phyloP scores from a whole-genome alignment of 2,888 invertebrate genomes.

The Standfussiana lucernea region DNA sequence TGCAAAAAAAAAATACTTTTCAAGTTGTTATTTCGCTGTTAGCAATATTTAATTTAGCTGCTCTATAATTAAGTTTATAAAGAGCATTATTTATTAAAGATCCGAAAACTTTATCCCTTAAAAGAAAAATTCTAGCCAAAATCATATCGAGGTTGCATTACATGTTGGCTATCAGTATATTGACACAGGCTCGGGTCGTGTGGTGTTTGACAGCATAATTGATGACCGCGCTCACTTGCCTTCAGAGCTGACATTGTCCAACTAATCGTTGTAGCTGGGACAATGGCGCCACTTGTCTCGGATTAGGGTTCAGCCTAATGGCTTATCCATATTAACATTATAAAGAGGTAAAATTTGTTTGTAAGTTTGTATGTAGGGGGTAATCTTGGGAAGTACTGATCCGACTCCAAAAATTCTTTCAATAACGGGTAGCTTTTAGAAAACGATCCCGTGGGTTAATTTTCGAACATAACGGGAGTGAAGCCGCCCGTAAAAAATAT shows the following conservation, averaged over 20 bases:
- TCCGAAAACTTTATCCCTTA: background rate
- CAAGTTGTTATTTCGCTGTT: background rate
- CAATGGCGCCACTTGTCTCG: conserved; percentile 73
- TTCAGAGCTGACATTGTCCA: conserved; percentile 76
- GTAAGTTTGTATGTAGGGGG: background rate
- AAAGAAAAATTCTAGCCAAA: background rate
- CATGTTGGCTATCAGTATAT: conserved; percentile 52
- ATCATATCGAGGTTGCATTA: conserved; percentile 20
- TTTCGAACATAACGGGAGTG: background rate
- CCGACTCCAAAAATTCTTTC: background rate
- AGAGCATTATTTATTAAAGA: background rate
- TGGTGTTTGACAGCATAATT: conserved; percentile 81
- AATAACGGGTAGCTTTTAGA: no score
- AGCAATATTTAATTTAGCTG: background rate
- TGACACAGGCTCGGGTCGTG: conserved; percentile 69
- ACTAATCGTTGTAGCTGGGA: conserved; percentile 71
- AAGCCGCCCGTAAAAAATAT: background rate
- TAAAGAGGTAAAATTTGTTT: background rate
- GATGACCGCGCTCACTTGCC: conserved; percentile 78
- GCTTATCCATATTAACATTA: background rate
- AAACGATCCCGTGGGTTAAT: background rate
- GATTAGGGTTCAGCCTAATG: conserved; percentile 53
- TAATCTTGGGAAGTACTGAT: background rate
- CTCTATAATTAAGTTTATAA: background rate
- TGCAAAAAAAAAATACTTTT: background rate